Percentiles rank a stretch among this genome's conserved stretches.
phyloP scores from a whole-genome alignment of 1,140 invertebrate genomes.

The Phymorhynchus buccinoides region DNA sequence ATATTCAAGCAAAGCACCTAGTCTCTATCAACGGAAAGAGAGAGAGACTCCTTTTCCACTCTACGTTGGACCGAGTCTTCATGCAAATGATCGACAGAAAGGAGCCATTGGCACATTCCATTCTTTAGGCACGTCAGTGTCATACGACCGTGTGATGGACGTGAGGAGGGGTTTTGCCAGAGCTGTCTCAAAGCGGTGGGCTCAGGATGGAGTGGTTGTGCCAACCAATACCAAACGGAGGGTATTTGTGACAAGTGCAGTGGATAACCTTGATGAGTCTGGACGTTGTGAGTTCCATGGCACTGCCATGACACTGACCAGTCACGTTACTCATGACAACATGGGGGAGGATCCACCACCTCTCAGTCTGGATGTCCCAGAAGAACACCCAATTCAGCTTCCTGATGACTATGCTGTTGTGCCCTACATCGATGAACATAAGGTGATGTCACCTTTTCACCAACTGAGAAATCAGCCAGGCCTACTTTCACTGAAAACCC shows the following conservation, averaged over 20 bases:
- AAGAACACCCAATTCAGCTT: no score
- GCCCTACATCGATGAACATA: no score
- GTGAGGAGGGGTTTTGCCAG: constrained; percentile 3
- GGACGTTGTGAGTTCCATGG: neutral
- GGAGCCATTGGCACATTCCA: neutral
- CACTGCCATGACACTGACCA: constrained; percentile 14
- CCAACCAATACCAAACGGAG: neutral
- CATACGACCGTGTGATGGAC: constrained; percentile 26
- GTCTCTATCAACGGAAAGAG: constrained; percentile 3
- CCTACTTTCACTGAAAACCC: no score
- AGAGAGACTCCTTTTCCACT: constrained; percentile 20
- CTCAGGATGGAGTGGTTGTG: constrained; percentile 32
- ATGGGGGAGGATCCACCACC: neutral
- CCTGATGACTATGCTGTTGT: no score
- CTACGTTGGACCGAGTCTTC: neutral
- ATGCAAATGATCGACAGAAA: neutral
- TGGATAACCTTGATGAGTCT: neutral
- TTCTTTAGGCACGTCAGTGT: constrained; percentile 23
- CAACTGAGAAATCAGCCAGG: no score
- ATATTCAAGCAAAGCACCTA: constrained; percentile 11
- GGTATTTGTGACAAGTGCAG: constrained; percentile 1
- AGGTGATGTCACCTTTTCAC: no score
- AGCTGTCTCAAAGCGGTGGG: constrained; percentile 17
- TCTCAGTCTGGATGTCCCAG: no score
- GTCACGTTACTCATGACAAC: constrained; percentile 19